Conservation (phyloP, 1,140 invertebrate species). For the Neocloeon triangulifer region DNA sequence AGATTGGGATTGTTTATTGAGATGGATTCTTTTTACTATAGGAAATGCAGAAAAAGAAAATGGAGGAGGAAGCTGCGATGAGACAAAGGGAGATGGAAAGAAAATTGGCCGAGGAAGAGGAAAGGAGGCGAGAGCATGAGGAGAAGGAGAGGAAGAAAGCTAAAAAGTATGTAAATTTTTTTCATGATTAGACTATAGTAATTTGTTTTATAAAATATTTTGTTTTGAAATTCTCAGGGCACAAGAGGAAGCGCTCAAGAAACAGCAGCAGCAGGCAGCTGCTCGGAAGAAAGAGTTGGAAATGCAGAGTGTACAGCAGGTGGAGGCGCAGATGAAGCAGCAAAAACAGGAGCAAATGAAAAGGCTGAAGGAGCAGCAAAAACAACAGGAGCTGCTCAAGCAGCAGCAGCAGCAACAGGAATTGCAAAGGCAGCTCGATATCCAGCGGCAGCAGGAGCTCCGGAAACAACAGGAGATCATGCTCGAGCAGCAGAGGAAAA, state of each 20-base stretch:
- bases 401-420: constrained; percentile 9
- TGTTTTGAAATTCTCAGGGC: constrained; percentile 10
- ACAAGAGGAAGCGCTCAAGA: constrained; percentile 11
- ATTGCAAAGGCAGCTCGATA: constrained; percentile 3
- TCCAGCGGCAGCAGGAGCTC: constrained; percentile 12
- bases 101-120: constrained; percentile 14
- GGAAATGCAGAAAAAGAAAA: no score
- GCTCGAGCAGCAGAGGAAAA: no score
- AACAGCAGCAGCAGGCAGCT: constrained; percentile 8
- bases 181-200: no score
- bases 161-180: no score
- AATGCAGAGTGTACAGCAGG: no score
- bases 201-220: no score
- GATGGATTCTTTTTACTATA: no score
- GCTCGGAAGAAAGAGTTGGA: constrained; percentile 6
- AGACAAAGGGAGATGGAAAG: no score
- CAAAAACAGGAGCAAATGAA: constrained; percentile 9
- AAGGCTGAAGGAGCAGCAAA: constrained; percentile 9
- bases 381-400: constrained; percentile 7
- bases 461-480: no score
- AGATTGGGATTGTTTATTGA: no score
- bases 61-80: no score
- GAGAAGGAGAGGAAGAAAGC: constrained; percentile 17
- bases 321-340: constrained; percentile 6
- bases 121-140: constrained; percentile 17